phyloP scores from a whole-genome alignment of 2,888 invertebrate genomes.

The Rhogogaster chlorosoma region DNA sequence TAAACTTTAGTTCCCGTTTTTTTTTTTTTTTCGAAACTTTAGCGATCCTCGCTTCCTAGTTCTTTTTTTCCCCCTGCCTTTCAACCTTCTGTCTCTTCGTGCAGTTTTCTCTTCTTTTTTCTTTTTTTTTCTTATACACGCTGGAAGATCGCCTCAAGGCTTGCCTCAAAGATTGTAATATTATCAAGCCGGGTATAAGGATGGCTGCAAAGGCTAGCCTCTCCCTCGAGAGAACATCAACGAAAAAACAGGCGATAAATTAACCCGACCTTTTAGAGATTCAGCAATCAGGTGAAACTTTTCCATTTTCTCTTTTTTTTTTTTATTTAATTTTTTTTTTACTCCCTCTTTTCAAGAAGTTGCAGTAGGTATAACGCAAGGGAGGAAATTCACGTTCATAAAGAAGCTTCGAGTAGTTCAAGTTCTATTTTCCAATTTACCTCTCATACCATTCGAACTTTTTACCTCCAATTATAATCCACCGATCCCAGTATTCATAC shows the following conservation, averaged over 20 bases:
- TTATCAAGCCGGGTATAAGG: constrained; percentile 3
- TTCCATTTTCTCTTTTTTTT: neutral
- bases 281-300: constrained; percentile 18
- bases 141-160: neutral
- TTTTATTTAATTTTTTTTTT: neutral
- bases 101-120: neutral
- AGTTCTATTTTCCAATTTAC: neutral
- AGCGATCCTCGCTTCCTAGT: neutral
- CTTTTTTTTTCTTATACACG: neutral
- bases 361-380: neutral
- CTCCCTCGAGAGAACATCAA: constrained; percentile 21
- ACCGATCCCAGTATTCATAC: neutral
- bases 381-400: neutral
- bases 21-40: neutral
- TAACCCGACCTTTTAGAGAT: constrained; percentile 14
- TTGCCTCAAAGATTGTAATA: constrained; percentile 41
- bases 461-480: neutral
- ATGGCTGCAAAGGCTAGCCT: neutral
- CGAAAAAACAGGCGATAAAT: constrained; percentile 29
- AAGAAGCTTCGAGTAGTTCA: neutral
- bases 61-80: neutral
- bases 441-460: too few species aligned
- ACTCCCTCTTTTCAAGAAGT: neutral
- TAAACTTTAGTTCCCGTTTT: constrained; percentile 19
- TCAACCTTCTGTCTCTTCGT: neutral